Conservation (phyloP, 1,140 invertebrate genomes). For the Saccostrea glomerata region DNA sequence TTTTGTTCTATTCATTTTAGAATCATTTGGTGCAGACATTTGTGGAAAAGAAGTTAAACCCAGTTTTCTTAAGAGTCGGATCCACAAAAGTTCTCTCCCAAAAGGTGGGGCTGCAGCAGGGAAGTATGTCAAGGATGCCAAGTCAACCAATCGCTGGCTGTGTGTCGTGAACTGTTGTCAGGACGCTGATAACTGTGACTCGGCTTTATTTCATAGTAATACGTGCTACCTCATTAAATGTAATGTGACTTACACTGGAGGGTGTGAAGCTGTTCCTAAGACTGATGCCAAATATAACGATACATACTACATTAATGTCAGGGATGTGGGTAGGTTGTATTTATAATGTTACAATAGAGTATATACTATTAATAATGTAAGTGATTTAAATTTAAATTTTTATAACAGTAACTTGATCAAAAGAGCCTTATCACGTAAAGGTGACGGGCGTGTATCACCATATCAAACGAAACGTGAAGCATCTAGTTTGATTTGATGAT, state of each 20-base stretch:
- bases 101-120: conserved; percentile 60
- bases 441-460: too few relatives aligned
- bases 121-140: conserved; percentile 78
- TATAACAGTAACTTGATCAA: too few relatives aligned
- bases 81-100: conserved; percentile 56
- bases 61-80: conserved; percentile 22
- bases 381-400: too few relatives aligned
- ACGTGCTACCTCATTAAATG: conserved; percentile 86
- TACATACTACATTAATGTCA: conserved; percentile 59
- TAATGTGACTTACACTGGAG: conserved; percentile 81
- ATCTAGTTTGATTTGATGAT: too few relatives aligned
- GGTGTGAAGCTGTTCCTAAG: conserved; percentile 82
- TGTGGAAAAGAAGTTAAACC: conserved; percentile 40
- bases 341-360: background rate
- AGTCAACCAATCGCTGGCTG: conserved; percentile 81
- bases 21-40: conserved; percentile 36
- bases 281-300: conserved; percentile 49
- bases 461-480: too few relatives aligned
- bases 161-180: conserved; percentile 88
- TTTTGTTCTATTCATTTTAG: conserved; percentile 14
- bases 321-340: conserved; percentile 60
- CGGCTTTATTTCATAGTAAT: conserved; percentile 87
- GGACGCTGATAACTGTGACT: conserved; percentile 84
- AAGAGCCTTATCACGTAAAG: too few relatives aligned
- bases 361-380: background rate